phyloP scores from a whole-genome alignment of 2,797 vertebrate species.

The Selene dorsalis region DNA sequence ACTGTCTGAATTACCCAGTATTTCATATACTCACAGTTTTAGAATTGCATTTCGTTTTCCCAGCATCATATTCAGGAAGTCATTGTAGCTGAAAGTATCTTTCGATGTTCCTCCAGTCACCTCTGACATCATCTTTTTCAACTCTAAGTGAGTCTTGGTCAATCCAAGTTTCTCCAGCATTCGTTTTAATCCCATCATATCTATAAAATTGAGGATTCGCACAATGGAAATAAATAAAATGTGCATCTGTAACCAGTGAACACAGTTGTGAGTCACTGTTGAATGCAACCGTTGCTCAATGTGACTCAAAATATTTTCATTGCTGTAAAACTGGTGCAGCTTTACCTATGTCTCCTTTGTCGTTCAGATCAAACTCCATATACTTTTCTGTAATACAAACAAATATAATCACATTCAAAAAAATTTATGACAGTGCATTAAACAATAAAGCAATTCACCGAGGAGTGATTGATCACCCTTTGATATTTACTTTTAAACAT shows the following conservation, averaged over 20 bases:
- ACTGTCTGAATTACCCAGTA: background rate
- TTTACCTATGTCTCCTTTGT: conserved; percentile 88
- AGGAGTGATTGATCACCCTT: background rate
- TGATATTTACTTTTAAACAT: conserved; percentile 85
- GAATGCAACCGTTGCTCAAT: background rate
- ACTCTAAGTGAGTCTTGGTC: conserved; percentile 88
- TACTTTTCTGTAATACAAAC: conserved; percentile 84
- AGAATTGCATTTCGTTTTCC: conserved; percentile 87
- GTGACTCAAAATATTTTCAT: background rate
- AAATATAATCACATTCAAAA: conserved; percentile 6
- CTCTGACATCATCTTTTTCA: conserved; percentile 89
- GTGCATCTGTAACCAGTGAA: background rate
- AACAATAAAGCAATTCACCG: conserved; percentile 1
- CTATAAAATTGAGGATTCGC: conserved; percentile 60
- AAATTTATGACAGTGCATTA: background rate
- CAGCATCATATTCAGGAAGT: conserved; percentile 90
- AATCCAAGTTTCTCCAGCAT: conserved; percentile 89
- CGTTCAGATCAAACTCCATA: conserved; percentile 90
- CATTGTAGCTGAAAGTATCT: conserved; percentile 84
- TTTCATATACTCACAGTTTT: conserved; percentile 83
- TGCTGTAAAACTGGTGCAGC: background rate
- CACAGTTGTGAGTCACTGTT: background rate
- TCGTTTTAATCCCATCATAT: conserved; percentile 88
- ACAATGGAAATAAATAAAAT: background rate
- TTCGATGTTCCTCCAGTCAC: conserved; percentile 75